phyloP scores from a whole-genome alignment of 2,888 invertebrate genomes.

The Lochmaea crataegi region DNA sequence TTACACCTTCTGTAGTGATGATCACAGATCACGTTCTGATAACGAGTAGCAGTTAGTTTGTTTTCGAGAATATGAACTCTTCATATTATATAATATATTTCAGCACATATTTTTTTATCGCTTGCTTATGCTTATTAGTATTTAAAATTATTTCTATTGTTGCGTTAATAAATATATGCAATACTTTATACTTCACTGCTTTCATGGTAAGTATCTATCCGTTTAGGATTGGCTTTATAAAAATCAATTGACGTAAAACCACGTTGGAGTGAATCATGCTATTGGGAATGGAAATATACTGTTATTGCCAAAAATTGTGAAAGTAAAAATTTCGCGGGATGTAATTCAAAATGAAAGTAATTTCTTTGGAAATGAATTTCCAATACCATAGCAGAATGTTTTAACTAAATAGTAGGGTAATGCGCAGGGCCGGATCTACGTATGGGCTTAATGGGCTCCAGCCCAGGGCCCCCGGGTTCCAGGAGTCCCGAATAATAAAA shows the following conservation, averaged over 20 bases:
- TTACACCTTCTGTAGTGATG: neutral
- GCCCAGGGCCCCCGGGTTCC: no score
- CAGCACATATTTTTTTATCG: neutral
- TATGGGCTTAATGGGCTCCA: no score
- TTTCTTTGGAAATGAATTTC: neutral
- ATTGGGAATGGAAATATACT: no score
- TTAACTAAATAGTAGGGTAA: neutral
- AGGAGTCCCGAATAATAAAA: no score
- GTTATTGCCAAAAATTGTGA: neutral
- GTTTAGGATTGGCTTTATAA: no score
- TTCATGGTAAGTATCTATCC: neutral
- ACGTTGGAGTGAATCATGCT: neutral
- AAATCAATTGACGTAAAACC: neutral
- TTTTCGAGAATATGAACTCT: neutral
- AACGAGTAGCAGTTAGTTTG: neutral
- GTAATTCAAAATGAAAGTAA: neutral
- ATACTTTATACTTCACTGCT: neutral
- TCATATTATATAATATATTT: no score
- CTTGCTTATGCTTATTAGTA: neutral
- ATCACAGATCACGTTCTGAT: neutral
- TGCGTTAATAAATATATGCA: neutral
- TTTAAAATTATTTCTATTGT: neutral
- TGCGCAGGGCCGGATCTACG: no score
- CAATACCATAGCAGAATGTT: no score
- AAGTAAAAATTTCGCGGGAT: neutral